Conservation (phyloP, 2,888 invertebrate genomes). For the Eupelmus urozonus region DNA sequence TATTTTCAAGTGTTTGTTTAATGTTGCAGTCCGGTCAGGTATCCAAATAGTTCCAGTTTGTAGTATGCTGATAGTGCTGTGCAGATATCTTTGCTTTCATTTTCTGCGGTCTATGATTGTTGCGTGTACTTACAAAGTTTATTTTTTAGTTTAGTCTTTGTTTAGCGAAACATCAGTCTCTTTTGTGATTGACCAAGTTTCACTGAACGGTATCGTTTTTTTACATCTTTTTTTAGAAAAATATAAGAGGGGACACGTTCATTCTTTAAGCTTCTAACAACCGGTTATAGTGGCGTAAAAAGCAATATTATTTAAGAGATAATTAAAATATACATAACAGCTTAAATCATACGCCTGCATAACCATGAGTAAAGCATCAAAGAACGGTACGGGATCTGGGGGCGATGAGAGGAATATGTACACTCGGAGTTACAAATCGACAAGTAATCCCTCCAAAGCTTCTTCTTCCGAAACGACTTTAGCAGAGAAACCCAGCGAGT, state of each 20-base stretch:
- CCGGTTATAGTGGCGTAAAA: conserved; percentile 11
- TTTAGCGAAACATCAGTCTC: conserved; percentile 14
- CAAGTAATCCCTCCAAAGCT: conserved; percentile 64
- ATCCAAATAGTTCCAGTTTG: conserved; percentile 12
- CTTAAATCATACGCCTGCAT: conserved; percentile 53
- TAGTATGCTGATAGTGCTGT: too few relatives aligned
- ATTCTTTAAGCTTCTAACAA: conserved; percentile 52
- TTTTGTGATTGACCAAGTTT: conserved; percentile 21
- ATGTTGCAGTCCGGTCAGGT: too few relatives aligned
- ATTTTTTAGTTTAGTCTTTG: too few relatives aligned
- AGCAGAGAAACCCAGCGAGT: conserved; percentile 45
- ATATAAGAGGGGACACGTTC: conserved; percentile 26
- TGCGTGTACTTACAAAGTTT: too few relatives aligned
- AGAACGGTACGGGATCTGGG: conserved; percentile 73
- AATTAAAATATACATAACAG: conserved; percentile 41
- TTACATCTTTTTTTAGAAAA: conserved; percentile 45
- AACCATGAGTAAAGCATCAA: conserved; percentile 73
- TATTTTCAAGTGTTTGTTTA: too few relatives aligned
- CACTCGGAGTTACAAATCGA: conserved; percentile 70
- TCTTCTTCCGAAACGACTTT: conserved; percentile 55
- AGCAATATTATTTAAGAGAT: conserved; percentile 38
- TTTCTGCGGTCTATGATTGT: too few relatives aligned
- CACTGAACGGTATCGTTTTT: conserved; percentile 41
- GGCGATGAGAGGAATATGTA: conserved; percentile 74
- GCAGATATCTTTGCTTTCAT: background rate